Percentiles rank a stretch among this genome's conserved stretches.
Evolutionary conservation across 2,797 vertebrate genomes (phyloP).

Genomic region (Trichosurus vulpecula): DNA sequence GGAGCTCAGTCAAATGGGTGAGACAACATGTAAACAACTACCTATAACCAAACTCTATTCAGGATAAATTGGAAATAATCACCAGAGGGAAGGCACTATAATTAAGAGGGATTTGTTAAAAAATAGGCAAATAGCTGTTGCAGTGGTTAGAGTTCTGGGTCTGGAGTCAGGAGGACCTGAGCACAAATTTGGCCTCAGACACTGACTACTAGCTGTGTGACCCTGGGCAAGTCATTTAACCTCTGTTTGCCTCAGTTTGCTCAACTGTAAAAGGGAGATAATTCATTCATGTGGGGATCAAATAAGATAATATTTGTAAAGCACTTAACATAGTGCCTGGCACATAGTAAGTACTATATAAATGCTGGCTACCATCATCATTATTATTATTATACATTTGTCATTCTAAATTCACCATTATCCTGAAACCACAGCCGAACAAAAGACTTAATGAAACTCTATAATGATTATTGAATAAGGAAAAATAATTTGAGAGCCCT

Average conservation of each 20-base stretch:
- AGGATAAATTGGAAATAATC: not conserved
- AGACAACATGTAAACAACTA: not conserved
- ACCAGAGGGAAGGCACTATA: not conserved
- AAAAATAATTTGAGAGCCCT: not conserved
- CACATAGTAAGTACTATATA: not conserved
- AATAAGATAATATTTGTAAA: not conserved
- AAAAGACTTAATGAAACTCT: not conserved
- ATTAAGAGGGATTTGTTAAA: not conserved
- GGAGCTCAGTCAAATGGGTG: not conserved
- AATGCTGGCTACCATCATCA: not conserved
- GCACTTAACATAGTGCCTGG: not conserved
- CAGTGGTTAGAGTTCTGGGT: not conserved
- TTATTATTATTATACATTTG: not conserved
- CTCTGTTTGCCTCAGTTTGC: not conserved
- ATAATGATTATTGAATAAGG: not conserved
- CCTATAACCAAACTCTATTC: not conserved
- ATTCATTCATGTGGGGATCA: not conserved
- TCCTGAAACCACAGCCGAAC: not conserved
- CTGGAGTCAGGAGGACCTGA: not conserved
- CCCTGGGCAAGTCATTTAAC: not conserved
- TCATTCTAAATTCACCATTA: not conserved
- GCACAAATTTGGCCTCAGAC: not conserved
- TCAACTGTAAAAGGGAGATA: not conserved
- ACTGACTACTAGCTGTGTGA: not conserved
- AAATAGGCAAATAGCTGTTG: not conserved